Base-by-base conservation (phyloP, 2,797 vertebrate genomes). In the Merluccius polli region DNA sequence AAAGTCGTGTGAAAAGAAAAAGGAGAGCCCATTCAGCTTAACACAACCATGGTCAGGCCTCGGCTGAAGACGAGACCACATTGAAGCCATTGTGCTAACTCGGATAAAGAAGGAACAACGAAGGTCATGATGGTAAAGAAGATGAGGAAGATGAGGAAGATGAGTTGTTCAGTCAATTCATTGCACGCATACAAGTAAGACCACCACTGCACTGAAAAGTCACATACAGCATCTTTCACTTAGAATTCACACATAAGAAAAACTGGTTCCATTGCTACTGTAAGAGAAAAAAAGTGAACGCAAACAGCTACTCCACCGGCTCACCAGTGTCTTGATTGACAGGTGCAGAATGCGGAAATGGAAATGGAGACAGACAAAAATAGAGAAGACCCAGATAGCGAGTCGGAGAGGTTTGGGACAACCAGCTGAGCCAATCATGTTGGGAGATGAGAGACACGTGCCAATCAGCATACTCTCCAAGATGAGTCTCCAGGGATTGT, bases 361-460 rank as follows among this genome's bases (percentile, higher is more conserved):
- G 75, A 77, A 69, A 70, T 35, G 36, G 31, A 52, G 75, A 82
- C 82, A 67, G 76, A 44, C 77, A 41, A 72, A 73, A 75, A 87
- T 68, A 21, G 65, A 41, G 73, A 65, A 75, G 82, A 85, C 84
- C 81, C 75, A 84, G 85, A 89, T 71, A 80, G 32, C 77, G 36
- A 71, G 74, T 35, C 33, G 13, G 29, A 72, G 75, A 84, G 68
- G 77, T 77, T 81, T 79, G 65, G 11, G 59, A 59, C 52, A 24
- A 59, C 21, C 52, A 24, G 52, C 52, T 59, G 52, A 24, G 52
- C 1, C 52, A 59, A 59, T 8, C 21, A n/a, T 9, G 52, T 13
- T 9, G n/a, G 52, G 52, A 59, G 52, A 13, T 36, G 78, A 44
- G 79, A 75, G 35, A 48, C 35, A 68, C 11, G 29, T 27, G n/a